These are phyloP conservation scores for Megathymus violae DNA, from an alignment of 1,140 invertebrate genomes.

Conservation along the genomic window DNA sequence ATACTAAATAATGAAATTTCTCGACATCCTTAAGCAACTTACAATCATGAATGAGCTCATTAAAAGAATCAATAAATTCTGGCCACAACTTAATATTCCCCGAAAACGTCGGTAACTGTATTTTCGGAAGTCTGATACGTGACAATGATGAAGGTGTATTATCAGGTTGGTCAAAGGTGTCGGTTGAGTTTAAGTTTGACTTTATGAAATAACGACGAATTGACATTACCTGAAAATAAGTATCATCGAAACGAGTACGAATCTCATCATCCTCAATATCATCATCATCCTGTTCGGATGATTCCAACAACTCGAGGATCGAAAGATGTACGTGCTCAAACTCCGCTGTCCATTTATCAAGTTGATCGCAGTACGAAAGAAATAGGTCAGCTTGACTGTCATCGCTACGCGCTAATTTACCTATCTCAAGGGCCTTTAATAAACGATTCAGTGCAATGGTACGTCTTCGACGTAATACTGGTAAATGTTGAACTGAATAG, in stretches of 20 bases:
- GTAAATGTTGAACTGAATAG: background rate
- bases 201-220: background rate
- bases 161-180: background rate
- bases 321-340: background rate
- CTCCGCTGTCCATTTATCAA: background rate
- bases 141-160: no score
- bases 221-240: background rate
- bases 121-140: constrained; percentile 4
- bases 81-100: constrained; percentile 8
- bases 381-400: background rate
- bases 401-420: background rate
- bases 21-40: background rate
- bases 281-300: background rate
- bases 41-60: background rate
- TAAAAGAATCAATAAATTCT: constrained; percentile 8
- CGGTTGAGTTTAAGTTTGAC: background rate
- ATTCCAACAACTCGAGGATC: background rate
- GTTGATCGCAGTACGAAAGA: background rate
- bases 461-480: background rate
- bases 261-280: background rate
- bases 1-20: constrained; percentile 11
- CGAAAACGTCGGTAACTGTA: constrained; percentile 8
- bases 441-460: background rate
- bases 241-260: background rate
- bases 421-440: background rate